Base-by-base conservation (phyloP, 2,797 vertebrate genomes). In the Mus minutoides region DNA sequence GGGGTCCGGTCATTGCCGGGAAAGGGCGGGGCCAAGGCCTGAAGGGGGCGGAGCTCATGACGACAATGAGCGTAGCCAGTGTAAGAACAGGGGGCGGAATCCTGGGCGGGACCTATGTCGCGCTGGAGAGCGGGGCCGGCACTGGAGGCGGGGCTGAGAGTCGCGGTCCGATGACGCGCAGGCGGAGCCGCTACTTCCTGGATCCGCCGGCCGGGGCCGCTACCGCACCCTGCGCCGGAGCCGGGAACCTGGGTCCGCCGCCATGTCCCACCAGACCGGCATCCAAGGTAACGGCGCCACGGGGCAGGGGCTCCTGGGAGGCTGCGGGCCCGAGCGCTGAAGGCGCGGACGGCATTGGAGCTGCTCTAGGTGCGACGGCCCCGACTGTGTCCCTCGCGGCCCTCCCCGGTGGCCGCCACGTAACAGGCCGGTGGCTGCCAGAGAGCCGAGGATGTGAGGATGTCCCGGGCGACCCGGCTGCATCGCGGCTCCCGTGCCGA, bases 241-340 rank as follows among this genome's bases (percentile, higher is more conserved):
- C 87, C 77, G 22, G 86, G 89, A 96, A 83, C 69, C 90, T n/a
- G 94, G 88, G 89, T 93, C 89, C 34, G 92, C 96, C 95, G 98
- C 97, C 97, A 99, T 99, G 99, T 99, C 99, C 98, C 99, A 99
- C 98, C 99, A 99, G 98, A 99, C 99, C 97, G 99, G 99, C 97
- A 99, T 99, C 98, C 99, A 99, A 99, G 99, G 97, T 98, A 97
- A 98, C 97, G 62, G 94, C 86, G 64, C 82, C 71, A 26, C 31
- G 79, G 92, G 92, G 64, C 83, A 82, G 82, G 76, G 92, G 64
- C 49, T 88, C 86, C 62, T 17, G 46, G 69, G 77, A 37, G 91
- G 24, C 43, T 26, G 31, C 29, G 6, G 92, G 67, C 40, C 67
- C 1, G 34, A 10, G 26, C 58, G 58, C 77, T 54, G 76, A 52